Evolutionary conservation across 2,888 invertebrate genomes (phyloP), one percentile per base, ranked within the genome.

Genomic region (Hoplodrina ambigua): DNA sequence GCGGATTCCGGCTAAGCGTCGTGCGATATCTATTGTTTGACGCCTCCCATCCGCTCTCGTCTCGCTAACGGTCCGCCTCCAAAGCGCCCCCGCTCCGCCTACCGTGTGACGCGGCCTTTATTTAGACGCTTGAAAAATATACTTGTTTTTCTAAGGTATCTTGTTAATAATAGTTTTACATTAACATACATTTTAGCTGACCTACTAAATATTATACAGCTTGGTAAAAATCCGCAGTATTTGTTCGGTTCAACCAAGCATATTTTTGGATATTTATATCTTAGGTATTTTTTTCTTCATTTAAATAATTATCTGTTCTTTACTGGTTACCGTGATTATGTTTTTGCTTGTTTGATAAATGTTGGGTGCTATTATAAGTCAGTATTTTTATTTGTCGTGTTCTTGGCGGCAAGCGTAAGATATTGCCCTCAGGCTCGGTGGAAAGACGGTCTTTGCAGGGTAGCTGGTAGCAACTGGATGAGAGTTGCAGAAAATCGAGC

Each of bases 1-100:
- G 53, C 55, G 53, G 33, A 68, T 76, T 73, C 74, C 79, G 63
- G 59, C 37, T 61, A 37, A n/a, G 37, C 63, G 15, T 50, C 55
- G 52, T 41, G 59, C 44, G 56, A 63, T 73, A 73, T 65, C 74
- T 78, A 59, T 68, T 53, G 55, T 67, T 52, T 25, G 78, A 25
- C 78, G 56, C 53, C 63, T 68, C 62, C 59, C 56, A 78, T 76
- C 79, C 79, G 62, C 68, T 78, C n/a, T 62, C 66, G 44, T 20
- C 44, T 44, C 37, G 25, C 33, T 46, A 52, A 46, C 46, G n/a
- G 30, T 52, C 60, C 72, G 60, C 72, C 75, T 56, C 60, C 50
- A 41, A 49, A 5, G 46, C 72, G 52, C 72, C 76, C 19, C 59
- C 68, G 74, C 53, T 68, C 62, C 79, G 59, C 68, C 79, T 78